Base-by-base conservation (phyloP, 2,797 vertebrate species). In the Lagorchestes hirsutus region DNA sequence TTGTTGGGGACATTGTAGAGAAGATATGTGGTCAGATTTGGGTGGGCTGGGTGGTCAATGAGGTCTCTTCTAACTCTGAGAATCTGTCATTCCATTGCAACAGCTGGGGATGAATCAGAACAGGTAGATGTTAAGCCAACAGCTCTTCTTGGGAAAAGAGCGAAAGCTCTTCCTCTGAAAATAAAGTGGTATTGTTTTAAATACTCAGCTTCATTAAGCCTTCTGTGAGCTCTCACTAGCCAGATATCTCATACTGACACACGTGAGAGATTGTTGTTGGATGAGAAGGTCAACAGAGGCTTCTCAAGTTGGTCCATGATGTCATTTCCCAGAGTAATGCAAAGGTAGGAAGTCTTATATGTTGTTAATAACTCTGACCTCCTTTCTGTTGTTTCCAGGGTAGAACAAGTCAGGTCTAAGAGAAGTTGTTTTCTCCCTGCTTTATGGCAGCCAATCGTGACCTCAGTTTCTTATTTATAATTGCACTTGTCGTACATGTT, bases 241-340 rank as follows among this genome's bases (percentile, higher is more conserved):
- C 16, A 24, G 31, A 50, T 28, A 18, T 27, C 9, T 27, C 24
- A 31, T 57, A 3, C 28, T 95, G n/a, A 16, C 27, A 34, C 8
- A 27, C 13, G 9, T 34, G 90, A 91, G 54, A 91, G 55, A 91
- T 34, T 13, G 18, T 91, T 55, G 40, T 1, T 52, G 10, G 29
- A 56, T 94, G 18, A 11, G 40, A 46, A 54, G 27, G 12, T 54
- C 10, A 2, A 0, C 56, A 0, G 24, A 92, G 12, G 46, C 31
- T 50, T 54, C 90, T 90, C 91, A 29, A 1, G 1, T 27, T 57
- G 5, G 0, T 0, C 59, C 12, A 1, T 0, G n/a, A 57, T 46
- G 52, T n/a, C n/a, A 34, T 55, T 92, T 90, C 52, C 0, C 0
- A 56, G 24, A 0, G 1, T 24, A 74, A 52, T 54, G 67, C 67